These are phyloP conservation scores for Nyctibius bracteatus DNA, from an alignment of 2,113 vertebrate genomes.

Conservation along the genomic window DNA sequence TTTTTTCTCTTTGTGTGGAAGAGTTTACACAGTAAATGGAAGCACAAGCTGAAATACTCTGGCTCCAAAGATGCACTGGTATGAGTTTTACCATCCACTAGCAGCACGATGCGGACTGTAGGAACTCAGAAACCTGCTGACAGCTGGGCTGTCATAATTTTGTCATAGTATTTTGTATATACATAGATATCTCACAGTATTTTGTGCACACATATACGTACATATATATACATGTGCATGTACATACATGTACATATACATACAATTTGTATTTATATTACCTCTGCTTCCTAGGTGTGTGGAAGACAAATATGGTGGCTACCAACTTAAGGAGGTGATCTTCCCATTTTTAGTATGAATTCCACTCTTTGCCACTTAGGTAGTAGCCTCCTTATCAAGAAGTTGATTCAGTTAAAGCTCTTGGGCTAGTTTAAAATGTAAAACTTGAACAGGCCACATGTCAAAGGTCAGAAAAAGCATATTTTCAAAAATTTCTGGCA, in stretches of 20 bases:
- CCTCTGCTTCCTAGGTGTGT: background rate
- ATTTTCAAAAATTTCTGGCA: background rate
- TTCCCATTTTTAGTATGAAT: background rate
- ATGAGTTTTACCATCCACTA: background rate
- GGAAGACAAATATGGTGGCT: background rate
- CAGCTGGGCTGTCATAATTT: background rate
- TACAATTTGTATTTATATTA: background rate
- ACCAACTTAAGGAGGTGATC: background rate
- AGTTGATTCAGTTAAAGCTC: background rate
- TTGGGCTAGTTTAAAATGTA: background rate
- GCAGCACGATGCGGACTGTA: background rate
- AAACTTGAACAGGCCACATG: background rate
- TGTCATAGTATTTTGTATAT: background rate
- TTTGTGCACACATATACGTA: background rate
- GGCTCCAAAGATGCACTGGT: background rate
- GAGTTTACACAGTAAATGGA: background rate
- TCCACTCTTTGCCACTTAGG: background rate
- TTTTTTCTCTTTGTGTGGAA: background rate
- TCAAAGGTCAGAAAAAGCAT: background rate
- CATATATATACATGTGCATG: background rate
- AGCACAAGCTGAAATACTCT: background rate
- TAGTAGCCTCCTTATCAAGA: background rate
- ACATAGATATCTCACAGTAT: background rate
- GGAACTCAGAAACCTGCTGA: background rate
- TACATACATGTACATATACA: background rate